Evolutionary conservation across 2,113 vertebrate species (phyloP).

Genomic region (Vidua macroura): DNA sequence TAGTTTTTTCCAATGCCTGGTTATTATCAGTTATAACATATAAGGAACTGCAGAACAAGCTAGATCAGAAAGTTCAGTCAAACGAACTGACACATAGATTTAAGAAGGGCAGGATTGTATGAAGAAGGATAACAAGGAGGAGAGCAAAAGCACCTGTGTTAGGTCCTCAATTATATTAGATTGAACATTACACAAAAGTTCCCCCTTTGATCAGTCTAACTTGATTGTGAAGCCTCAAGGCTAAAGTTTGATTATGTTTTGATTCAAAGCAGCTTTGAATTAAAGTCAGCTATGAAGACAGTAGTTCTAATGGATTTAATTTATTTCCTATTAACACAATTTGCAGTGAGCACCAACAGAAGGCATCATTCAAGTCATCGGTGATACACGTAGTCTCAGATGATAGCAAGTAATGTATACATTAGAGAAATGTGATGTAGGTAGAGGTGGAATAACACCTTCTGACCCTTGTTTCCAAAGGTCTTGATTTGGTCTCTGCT

Average conservation of each 20-base stretch:
- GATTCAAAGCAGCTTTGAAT: conserved; percentile 49
- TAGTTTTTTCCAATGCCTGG: neutral
- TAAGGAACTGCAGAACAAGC: neutral
- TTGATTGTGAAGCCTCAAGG: conserved; percentile 39
- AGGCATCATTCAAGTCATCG: neutral
- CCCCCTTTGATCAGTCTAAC: conserved; percentile 48
- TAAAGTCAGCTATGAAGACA: conserved; percentile 18
- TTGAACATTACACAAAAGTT: conserved; percentile 28
- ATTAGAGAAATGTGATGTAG: neutral
- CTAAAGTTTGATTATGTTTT: conserved; percentile 57
- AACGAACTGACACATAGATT: neutral
- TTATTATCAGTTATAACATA: neutral
- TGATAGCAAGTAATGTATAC: neutral
- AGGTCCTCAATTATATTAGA: conserved; percentile 20
- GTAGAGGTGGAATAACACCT: neutral
- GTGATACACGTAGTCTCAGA: neutral
- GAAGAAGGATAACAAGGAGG: neutral
- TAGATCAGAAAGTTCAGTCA: neutral
- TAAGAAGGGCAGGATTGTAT: neutral
- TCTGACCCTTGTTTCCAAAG: neutral
- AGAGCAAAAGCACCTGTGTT: neutral
- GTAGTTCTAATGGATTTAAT: conserved; percentile 45
- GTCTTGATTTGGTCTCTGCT: neutral
- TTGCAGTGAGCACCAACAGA: neutral
- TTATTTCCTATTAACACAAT: conserved; percentile 31